A percentile compares a stretch with the other conserved stretches of the same genome.
Evolutionary conservation across 23 tunicate species (phyloP).

Genomic region (Trididemnum nubilum): DNA sequence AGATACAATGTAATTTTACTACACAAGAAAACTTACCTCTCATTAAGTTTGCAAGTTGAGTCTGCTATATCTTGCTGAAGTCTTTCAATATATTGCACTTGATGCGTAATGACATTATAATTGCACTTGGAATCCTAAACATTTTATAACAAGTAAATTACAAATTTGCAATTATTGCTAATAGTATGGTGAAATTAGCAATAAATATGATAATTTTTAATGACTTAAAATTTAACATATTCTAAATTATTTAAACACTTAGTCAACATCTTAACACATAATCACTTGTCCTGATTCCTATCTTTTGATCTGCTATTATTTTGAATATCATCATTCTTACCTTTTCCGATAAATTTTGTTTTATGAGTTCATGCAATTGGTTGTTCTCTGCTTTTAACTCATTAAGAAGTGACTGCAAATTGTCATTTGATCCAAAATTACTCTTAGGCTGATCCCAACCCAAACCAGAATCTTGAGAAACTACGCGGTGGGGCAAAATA

Average conservation of each 20-base stretch:
- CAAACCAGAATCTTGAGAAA: slow-evolving; percentile 35
- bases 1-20: no score
- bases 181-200: background rate
- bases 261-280: no score
- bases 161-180: background rate
- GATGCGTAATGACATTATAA: slow-evolving; percentile 64
- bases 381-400: slow-evolving; percentile 40
- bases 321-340: no score
- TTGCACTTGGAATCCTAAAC: slow-evolving; percentile 24
- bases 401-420: background rate
- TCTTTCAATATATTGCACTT: slow-evolving; percentile 62
- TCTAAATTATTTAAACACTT: background rate
- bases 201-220: background rate
- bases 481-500: background rate
- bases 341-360: slow-evolving; percentile 8
- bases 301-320: no score
- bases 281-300: no score
- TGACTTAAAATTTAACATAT: background rate
- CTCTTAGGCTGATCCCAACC: slow-evolving; percentile 9
- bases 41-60: slow-evolving; percentile 1
- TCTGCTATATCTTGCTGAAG: slow-evolving; percentile 63
- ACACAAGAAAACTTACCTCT: slow-evolving; percentile 14
- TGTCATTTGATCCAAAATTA: background rate
- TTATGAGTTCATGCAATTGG: background rate
- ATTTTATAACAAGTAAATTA: background rate